phyloP scores from a whole-genome alignment of 2,888 invertebrate genomes.

The Apotomis betuletana region DNA sequence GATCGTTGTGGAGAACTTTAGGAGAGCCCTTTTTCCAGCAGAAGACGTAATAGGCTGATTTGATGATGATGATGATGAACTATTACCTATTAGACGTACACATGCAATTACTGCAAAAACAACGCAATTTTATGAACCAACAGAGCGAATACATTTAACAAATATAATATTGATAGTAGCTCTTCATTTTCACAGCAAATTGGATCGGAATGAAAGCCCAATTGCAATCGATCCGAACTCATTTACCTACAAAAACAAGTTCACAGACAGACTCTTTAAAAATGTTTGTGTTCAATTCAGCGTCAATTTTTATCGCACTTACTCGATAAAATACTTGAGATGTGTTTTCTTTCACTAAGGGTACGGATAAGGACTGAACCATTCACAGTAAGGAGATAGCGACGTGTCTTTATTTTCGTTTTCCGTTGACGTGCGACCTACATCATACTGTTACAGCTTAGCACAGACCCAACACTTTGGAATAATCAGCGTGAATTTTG shows the following conservation, averaged over 20 bases:
- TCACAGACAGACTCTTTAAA: neutral
- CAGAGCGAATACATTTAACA: neutral
- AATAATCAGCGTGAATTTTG: too few relatives aligned
- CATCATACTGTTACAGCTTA: slow-evolving; percentile 10
- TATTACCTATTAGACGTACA: too few relatives aligned
- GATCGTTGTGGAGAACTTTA: too few relatives aligned
- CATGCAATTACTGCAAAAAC: neutral
- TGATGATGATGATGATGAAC: too few relatives aligned
- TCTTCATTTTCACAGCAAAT: slow-evolving; percentile 12
- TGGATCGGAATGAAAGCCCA: slow-evolving; percentile 3
- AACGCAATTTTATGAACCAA: neutral
- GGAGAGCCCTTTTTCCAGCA: too few relatives aligned
- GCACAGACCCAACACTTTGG: neutral
- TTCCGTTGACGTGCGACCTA: slow-evolving; percentile 30
- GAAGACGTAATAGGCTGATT: too few relatives aligned
- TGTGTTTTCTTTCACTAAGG: slow-evolving; percentile 33
- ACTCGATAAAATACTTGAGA: slow-evolving; percentile 7
- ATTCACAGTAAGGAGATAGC: slow-evolving; percentile 32
- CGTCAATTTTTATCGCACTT: slow-evolving; percentile 11
- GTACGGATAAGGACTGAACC: slow-evolving; percentile 9
- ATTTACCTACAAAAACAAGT: neutral
- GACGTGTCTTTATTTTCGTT: slow-evolving; percentile 33
- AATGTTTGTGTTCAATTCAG: slow-evolving; percentile 25
- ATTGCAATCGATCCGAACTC: neutral
- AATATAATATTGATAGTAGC: slow-evolving; percentile 4